Evolutionary conservation across 2,113 vertebrate species (phyloP).

Genomic region (Pteronura brasiliensis): DNA sequence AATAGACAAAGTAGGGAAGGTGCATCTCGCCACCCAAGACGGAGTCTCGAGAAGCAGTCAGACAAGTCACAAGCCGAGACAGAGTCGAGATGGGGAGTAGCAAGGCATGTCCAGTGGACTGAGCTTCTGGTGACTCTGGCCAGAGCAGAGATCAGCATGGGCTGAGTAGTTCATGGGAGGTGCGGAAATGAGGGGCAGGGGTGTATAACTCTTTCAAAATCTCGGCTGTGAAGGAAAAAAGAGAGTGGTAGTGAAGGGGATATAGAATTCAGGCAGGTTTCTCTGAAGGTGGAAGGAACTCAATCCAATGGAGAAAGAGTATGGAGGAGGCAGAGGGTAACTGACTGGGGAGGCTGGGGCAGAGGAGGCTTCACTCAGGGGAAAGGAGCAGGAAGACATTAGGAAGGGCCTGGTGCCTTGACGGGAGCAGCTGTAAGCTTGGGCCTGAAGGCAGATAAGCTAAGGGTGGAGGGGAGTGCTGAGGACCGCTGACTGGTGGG

Average conservation of each 20-base stretch:
- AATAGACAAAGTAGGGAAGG: neutral
- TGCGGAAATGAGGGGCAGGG: neutral
- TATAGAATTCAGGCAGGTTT: neutral
- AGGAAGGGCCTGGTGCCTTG: neutral
- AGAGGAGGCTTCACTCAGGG: neutral
- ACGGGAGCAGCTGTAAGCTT: neutral
- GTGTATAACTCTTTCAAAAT: neutral
- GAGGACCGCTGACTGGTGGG: too few species aligned
- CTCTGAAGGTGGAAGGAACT: neutral
- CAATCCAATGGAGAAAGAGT: neutral
- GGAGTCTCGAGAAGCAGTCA: neutral
- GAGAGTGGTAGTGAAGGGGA: neutral
- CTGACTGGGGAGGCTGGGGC: neutral
- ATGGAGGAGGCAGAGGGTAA: neutral
- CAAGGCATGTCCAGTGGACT: rapidly evolving
- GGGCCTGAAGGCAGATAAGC: neutral
- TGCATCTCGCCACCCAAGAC: neutral
- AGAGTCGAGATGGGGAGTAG: neutral
- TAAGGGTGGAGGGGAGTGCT: too few species aligned
- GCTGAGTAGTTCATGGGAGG: neutral
- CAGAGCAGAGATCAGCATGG: neutral
- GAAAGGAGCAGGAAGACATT: neutral
- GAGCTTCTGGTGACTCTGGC: neutral
- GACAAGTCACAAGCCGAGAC: neutral
- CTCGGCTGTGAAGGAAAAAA: neutral